Evolutionary conservation across 2,113 vertebrate genomes (phyloP).

Genomic region (Corydoras maculifer): DNA sequence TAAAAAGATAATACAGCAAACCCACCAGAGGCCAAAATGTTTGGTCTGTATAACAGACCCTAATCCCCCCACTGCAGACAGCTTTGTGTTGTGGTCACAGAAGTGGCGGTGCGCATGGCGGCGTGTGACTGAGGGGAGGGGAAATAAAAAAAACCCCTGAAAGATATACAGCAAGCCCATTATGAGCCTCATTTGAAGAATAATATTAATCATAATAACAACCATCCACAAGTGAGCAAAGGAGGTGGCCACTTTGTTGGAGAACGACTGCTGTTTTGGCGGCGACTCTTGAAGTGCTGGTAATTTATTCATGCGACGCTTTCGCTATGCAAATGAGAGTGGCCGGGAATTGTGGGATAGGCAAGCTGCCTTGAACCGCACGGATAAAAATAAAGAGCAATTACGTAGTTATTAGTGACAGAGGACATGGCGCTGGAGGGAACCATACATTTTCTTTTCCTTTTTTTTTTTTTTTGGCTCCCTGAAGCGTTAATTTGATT

Average conservation of each 20-base stretch:
- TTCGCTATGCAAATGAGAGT: conserved; percentile 73
- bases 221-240: conserved; percentile 53
- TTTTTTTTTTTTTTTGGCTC: neutral
- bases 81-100: neutral
- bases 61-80: conserved; percentile 18
- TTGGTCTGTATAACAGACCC: conserved; percentile 16
- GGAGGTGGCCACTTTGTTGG: conserved; percentile 56
- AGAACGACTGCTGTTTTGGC: conserved; percentile 74
- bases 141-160: conserved; percentile 56
- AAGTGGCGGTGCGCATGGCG: conserved; percentile 26
- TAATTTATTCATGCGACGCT: conserved; percentile 76
- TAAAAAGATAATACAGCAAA: conserved; percentile 14
- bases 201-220: conserved; percentile 73
- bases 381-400: conserved; percentile 71
- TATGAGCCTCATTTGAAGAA: conserved; percentile 66
- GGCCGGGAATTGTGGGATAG: conserved; percentile 61
- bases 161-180: conserved; percentile 67
- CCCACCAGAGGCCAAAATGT: conserved; percentile 3
- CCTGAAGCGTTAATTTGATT: conserved; percentile 71
- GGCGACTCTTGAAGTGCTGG: conserved; percentile 63
- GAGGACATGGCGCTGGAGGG: conserved; percentile 54
- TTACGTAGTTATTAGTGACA: conserved; percentile 74
- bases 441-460: conserved; percentile 56
- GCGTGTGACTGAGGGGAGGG: conserved; percentile 47
- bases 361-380: conserved; percentile 64